Evolutionary conservation across 2,113 vertebrate species (phyloP).

Genomic region (Neopipo cinnamomea): DNA sequence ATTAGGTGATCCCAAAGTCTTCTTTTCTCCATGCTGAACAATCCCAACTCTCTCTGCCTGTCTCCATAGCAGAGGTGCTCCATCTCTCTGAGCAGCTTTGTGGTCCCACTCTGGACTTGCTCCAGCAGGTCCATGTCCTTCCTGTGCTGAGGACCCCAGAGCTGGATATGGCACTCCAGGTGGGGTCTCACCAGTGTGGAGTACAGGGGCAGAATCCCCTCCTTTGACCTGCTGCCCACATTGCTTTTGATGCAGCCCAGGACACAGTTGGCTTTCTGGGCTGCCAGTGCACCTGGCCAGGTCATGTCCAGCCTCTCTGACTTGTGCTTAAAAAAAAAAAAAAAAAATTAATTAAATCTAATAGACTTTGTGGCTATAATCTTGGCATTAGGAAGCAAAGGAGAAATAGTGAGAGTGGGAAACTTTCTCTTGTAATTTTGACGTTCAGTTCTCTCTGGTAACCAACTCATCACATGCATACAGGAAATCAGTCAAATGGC

Average conservation of each 20-base stretch:
- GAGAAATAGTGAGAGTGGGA: neutral
- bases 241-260: neutral
- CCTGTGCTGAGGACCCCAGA: neutral
- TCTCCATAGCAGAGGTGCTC: neutral
- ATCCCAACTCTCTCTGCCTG: neutral
- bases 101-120: neutral
- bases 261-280: neutral
- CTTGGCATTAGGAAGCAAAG: neutral
- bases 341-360: neutral
- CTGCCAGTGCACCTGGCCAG: neutral
- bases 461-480: rapidly evolving
- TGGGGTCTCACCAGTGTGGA: neutral
- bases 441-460: neutral
- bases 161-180: neutral
- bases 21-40: neutral
- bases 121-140: neutral
- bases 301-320: neutral
- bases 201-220: neutral
- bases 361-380: neutral
- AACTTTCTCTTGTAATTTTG: neutral
- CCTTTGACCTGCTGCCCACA: neutral
- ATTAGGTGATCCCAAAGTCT: neutral
- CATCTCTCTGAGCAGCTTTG: neutral
- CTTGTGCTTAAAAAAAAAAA: neutral
- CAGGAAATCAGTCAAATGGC: neutral